Evolutionary conservation across 2,888 invertebrate genomes (phyloP).

Genomic region (Eurois occulta): DNA sequence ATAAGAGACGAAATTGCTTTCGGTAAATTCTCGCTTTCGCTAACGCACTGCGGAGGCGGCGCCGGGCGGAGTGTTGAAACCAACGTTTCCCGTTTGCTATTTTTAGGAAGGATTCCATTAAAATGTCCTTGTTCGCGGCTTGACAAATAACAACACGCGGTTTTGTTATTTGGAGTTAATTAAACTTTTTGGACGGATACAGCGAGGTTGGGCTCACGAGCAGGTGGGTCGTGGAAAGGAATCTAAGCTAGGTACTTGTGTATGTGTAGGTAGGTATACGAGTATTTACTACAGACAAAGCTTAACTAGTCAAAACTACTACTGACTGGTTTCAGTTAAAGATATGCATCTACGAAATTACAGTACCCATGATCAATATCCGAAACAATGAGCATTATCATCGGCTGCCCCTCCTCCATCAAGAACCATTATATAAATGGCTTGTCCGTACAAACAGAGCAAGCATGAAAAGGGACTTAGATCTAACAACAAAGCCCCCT

Average conservation of each 20-base stretch:
- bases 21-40: conserved; percentile 34
- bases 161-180: conserved; percentile 36
- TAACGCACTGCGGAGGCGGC: conserved; percentile 12
- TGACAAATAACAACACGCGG: conserved; percentile 24
- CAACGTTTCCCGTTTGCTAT: conserved; percentile 29
- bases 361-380: conserved; percentile 13
- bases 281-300: not conserved
- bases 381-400: conserved; percentile 28
- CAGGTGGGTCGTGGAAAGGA: not conserved
- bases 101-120: conserved; percentile 41
- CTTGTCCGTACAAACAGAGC: conserved; percentile 29
- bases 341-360: conserved; percentile 2
- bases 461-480: conserved; percentile 28
- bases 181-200: conserved; percentile 11
- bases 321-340: not conserved
- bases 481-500: conserved; percentile 38
- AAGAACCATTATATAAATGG: conserved; percentile 30
- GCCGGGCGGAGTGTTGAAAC: conserved; percentile 17
- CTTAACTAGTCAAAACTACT: not conserved
- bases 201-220: not conserved
- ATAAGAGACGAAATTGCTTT: conserved; percentile 58
- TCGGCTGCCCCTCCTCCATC: not conserved
- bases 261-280: not conserved
- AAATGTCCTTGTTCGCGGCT: conserved; percentile 38
- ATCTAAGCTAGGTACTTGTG: not conserved